A percentile compares a stretch with the other conserved stretches of the same genome.
Conservation (phyloP, 2,888 invertebrate species). For the Timema cristinae region DNA sequence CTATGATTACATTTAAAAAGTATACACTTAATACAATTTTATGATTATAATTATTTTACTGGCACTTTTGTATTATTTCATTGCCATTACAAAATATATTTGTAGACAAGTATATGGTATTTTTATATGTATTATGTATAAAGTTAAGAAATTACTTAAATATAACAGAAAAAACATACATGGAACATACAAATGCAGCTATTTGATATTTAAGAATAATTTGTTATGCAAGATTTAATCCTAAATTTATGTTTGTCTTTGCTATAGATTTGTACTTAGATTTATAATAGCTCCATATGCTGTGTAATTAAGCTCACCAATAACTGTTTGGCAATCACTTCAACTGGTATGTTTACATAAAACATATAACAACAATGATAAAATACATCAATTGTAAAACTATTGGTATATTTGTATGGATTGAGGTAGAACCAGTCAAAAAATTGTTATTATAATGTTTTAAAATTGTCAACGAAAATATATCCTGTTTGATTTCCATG, state of each 20-base stretch:
- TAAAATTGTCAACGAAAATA: conserved; percentile 26
- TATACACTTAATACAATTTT: conserved; percentile 10
- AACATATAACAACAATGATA: conserved; percentile 25
- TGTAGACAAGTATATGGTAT: conserved; percentile 8
- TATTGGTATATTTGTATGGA: conserved; percentile 29
- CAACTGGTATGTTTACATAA: conserved; percentile 7
- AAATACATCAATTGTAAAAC: conserved; percentile 26
- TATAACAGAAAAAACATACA: conserved; percentile 8
- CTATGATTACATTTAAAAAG: conserved; percentile 11
- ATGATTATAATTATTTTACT: neutral
- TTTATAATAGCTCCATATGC: neutral
- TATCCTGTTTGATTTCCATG: conserved; percentile 6
- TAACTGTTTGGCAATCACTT: neutral
- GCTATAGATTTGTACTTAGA: conserved; percentile 15
- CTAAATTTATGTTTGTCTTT: conserved; percentile 1
- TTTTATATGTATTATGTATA: conserved; percentile 10
- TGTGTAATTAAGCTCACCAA: conserved; percentile 12
- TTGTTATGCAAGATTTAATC: neutral
- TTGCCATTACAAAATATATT: conserved; percentile 3
- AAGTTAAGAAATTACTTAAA: conserved; percentile 15
- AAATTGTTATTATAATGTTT: conserved; percentile 25
- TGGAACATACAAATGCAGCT: conserved; percentile 15
- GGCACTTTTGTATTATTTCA: conserved; percentile 11
- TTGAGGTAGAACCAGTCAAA: conserved; percentile 30
- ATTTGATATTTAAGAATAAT: neutral